Evolutionary conservation across 2,888 invertebrate genomes (phyloP).

Genomic region (Coenonympha arcania): DNA sequence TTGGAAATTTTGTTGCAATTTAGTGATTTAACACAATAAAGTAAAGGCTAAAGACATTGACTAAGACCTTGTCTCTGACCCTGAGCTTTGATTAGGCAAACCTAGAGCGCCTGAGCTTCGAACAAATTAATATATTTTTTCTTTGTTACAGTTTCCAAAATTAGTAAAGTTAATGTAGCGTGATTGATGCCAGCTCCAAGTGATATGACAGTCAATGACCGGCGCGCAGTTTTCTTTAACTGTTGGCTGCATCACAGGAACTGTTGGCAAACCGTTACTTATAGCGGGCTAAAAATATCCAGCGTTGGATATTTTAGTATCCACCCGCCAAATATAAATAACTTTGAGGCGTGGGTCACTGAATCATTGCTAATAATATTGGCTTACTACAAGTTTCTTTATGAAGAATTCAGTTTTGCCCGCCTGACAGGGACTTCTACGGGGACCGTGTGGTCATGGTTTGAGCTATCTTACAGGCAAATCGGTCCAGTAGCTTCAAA

Average conservation of each 20-base stretch:
- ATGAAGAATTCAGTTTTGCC: no score
- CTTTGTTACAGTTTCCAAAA: not conserved
- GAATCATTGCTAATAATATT: conserved; percentile 44
- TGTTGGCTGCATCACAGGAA: conserved; percentile 28
- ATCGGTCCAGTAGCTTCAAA: no score
- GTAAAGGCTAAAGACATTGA: no score
- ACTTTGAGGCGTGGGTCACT: conserved; percentile 32
- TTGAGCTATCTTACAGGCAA: no score
- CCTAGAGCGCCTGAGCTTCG: no score
- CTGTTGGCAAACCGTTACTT: conserved; percentile 29
- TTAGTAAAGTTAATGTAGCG: not conserved
- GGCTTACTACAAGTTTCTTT: not conserved
- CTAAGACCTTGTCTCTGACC: no score
- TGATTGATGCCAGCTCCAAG: not conserved
- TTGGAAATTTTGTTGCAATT: no score
- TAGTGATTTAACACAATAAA: no score
- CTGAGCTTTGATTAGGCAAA: no score
- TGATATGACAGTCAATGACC: conserved; percentile 29
- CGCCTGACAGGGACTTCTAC: no score
- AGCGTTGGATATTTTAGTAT: conserved; percentile 24
- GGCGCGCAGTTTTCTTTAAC: conserved; percentile 28
- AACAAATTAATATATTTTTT: no score
- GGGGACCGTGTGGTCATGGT: no score
- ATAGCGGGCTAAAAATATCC: conserved; percentile 28
- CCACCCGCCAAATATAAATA: conserved; percentile 32